A percentile compares a stretch with the other conserved stretches of the same genome.
phyloP scores from a whole-genome alignment of 2,113 vertebrate species.

The Hepsetus odoe region DNA sequence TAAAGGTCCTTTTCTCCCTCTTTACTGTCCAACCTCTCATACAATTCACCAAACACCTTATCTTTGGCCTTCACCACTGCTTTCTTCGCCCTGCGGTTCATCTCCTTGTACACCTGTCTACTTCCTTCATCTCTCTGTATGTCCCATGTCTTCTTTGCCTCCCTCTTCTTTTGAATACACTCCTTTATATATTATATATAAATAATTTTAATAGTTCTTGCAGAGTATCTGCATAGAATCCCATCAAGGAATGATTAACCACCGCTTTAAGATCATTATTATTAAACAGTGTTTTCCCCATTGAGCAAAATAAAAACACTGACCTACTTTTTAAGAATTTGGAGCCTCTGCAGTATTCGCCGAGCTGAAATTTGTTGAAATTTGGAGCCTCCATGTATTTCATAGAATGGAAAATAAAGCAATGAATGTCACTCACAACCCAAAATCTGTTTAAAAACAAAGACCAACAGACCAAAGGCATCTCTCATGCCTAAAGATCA shows the following conservation, averaged over 20 bases:
- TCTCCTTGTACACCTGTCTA: no score
- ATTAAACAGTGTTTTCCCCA: background rate
- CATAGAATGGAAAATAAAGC: background rate
- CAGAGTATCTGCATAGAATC: no score
- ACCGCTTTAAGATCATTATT: background rate
- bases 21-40: no score
- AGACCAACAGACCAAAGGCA: background rate
- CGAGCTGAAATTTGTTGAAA: no score
- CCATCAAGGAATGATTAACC: background rate
- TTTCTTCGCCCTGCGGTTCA: no score
- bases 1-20: no score
- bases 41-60: no score
- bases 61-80: no score
- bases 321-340: constrained; percentile 4
- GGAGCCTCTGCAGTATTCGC: background rate
- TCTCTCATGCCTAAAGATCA: constrained; percentile 10
- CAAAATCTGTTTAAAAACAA: background rate
- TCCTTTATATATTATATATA: no score
- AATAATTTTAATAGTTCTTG: background rate
- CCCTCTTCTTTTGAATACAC: no score
- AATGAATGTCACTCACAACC: background rate
- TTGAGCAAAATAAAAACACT: background rate
- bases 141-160: no score
- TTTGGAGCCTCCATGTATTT: background rate
- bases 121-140: no score